These are phyloP conservation scores for Camptogramma bilineatum DNA, from an alignment of 2,888 invertebrate species.

Conservation along the genomic window DNA sequence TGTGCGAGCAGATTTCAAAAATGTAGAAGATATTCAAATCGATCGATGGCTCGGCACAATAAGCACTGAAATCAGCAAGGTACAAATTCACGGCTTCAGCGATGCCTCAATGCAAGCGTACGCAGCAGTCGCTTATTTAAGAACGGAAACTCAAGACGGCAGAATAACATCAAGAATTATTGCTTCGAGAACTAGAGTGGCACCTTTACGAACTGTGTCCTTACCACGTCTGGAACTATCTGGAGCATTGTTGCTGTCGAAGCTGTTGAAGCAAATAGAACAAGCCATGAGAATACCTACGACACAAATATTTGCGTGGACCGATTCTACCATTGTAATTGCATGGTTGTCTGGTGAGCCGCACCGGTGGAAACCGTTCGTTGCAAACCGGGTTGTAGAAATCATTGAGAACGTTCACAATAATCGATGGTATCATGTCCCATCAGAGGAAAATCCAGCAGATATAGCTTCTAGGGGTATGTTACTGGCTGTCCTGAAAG, in stretches of 20 bases:
- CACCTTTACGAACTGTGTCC: neutral
- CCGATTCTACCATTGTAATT: neutral
- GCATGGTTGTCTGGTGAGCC: slow-evolving; percentile 7
- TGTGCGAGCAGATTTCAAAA: neutral
- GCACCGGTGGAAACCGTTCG: slow-evolving; percentile 2
- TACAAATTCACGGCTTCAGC: slow-evolving; percentile 3
- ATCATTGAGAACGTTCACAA: slow-evolving; percentile 1
- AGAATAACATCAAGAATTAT: neutral
- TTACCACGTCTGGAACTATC: neutral
- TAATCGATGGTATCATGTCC: slow-evolving; percentile 2
- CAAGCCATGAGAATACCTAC: slow-evolving; percentile 2
- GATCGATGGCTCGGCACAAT: slow-evolving; percentile 1
- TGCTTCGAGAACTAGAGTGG: slow-evolving; percentile 2
- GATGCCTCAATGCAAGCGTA: slow-evolving; percentile 6
- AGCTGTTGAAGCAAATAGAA: slow-evolving; percentile 3
- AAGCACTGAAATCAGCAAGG: slow-evolving; percentile 1
- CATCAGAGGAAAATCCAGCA: slow-evolving; percentile 1
- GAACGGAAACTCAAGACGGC: slow-evolving; percentile 2
- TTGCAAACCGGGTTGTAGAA: slow-evolving; percentile 3
- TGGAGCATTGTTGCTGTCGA: neutral
- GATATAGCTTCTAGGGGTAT: slow-evolving; percentile 1
- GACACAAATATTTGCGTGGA: slow-evolving; percentile 2
- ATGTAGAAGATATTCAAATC: neutral
- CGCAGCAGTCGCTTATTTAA: neutral
- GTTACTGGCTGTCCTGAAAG: neutral